Base-by-base conservation (phyloP, 2,888 invertebrate genomes). In the Tinea pellionella region DNA sequence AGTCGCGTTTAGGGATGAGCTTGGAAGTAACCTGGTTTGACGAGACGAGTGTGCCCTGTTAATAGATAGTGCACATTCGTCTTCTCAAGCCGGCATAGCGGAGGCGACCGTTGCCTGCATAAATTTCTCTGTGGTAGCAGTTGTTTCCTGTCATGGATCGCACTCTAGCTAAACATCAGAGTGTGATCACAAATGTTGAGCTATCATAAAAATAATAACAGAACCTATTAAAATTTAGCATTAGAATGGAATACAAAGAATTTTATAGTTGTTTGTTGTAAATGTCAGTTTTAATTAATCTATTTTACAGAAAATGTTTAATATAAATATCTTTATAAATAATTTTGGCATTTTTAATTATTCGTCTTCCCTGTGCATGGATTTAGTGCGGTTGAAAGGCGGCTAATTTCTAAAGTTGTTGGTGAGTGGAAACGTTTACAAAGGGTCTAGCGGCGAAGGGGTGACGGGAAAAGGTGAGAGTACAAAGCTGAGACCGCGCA, bases 201-300 rank as follows among this genome's bases (percentile, higher is more conserved):
- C n/a, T n/a, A n/a, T n/a, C n/a, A n/a, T n/a, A n/a, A n/a, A n/a
- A 73, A 69, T 61, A 70, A 70, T 70, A 77, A 76, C 80, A 75
- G 73, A 77, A 83, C 78, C 77, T 80, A 80, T 77, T 75, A 77
- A 77, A 73, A 78, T n/a, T 74, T 80, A 84, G 78, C 74, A 70
- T 79, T 84, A 85, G 78, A 76, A 69, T 69, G 72, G 66, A 74
- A 77, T 76, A 78, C 78, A 80, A 82, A 80, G 81, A 80, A 84
- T 85, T 86, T 85, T 87, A 84, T 86, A 86, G 84, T 80, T 82
- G 85, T 85, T 86, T 82, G 86, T 85, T 86, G 84, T 87, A 84
- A 84, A 82, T 82, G 85, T 86, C 84, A 77, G 84, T 83, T 85
- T 83, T 82, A 84, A 85, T 81, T 84, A 82, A 84, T 79, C 81